Percentiles rank a stretch among this genome's conserved stretches.
phyloP scores from a whole-genome alignment of 2,113 vertebrate genomes.

The Lophura nycthemera region DNA sequence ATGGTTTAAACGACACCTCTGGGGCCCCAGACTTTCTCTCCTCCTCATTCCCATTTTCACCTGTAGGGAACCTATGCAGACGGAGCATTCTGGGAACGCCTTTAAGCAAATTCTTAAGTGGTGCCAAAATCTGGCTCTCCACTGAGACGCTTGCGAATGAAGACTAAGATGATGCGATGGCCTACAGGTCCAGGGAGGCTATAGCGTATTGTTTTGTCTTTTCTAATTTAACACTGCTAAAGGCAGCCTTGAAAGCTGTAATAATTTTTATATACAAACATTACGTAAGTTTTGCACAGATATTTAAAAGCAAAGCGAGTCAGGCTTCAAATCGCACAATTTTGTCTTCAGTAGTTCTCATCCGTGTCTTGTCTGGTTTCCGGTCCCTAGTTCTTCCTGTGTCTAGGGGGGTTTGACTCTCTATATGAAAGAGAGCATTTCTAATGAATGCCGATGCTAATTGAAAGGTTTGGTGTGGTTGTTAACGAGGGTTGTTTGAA shows the following conservation, averaged over 20 bases:
- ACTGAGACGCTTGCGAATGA: constrained; percentile 95
- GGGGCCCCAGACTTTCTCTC: constrained; percentile 86
- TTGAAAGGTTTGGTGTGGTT: background rate
- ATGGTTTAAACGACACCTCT: constrained; percentile 58
- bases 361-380: background rate
- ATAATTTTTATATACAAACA: constrained; percentile 57
- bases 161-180: constrained; percentile 59
- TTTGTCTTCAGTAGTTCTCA: background rate
- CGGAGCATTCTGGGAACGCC: constrained; percentile 91
- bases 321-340: constrained; percentile 56
- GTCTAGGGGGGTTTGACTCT: background rate
- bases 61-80: constrained; percentile 91
- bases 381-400: background rate
- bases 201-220: background rate
- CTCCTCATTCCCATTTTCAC: constrained; percentile 95
- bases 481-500: background rate
- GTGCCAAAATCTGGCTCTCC: constrained; percentile 95
- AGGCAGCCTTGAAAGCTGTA: constrained; percentile 51
- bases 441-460: background rate
- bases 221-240: constrained; percentile 64
- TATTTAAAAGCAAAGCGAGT: constrained; percentile 71
- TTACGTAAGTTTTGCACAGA: constrained; percentile 79
- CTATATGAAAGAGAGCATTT: background rate
- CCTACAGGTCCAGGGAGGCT: background rate
- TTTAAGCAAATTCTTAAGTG: constrained; percentile 94